phyloP scores from a whole-genome alignment of 92 coral and sea anemone genomes.

The Metridium senile region DNA sequence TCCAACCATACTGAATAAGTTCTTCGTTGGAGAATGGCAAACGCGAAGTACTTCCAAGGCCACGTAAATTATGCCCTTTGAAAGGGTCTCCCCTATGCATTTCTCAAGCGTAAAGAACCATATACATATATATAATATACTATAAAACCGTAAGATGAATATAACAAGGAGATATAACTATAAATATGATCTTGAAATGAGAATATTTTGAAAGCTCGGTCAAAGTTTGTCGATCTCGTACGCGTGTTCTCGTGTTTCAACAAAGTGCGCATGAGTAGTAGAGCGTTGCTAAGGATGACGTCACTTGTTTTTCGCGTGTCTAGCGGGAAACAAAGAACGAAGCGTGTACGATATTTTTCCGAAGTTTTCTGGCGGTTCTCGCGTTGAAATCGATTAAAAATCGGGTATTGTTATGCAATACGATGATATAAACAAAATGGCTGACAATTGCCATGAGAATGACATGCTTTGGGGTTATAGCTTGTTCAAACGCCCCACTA shows the following conservation, averaged over 20 bases:
- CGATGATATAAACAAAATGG: background rate
- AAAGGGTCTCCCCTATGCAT: too few species aligned
- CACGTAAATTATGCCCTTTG: background rate
- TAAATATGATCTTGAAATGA: too few species aligned
- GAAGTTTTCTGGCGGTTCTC: background rate
- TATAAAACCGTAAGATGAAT: background rate
- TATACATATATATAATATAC: too few species aligned
- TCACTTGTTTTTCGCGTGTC: background rate
- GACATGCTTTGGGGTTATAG: too few species aligned
- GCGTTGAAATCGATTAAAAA: background rate
- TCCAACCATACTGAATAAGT: background rate
- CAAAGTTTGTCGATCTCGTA: too few species aligned
- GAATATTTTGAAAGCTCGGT: too few species aligned
- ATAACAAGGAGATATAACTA: too few species aligned
- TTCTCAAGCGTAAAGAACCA: too few species aligned
- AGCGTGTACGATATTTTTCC: background rate
- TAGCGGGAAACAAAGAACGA: too few species aligned
- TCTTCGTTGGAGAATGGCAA: background rate
- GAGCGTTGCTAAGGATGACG: background rate
- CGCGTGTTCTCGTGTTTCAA: background rate
- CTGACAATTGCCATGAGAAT: too few species aligned
- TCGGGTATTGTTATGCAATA: background rate
- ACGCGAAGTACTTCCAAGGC: background rate
- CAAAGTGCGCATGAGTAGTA: background rate
- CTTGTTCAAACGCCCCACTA: too few species aligned